Evolutionary conservation across 1,140 invertebrate species (phyloP).

Genomic region (Heliconius congener): DNA sequence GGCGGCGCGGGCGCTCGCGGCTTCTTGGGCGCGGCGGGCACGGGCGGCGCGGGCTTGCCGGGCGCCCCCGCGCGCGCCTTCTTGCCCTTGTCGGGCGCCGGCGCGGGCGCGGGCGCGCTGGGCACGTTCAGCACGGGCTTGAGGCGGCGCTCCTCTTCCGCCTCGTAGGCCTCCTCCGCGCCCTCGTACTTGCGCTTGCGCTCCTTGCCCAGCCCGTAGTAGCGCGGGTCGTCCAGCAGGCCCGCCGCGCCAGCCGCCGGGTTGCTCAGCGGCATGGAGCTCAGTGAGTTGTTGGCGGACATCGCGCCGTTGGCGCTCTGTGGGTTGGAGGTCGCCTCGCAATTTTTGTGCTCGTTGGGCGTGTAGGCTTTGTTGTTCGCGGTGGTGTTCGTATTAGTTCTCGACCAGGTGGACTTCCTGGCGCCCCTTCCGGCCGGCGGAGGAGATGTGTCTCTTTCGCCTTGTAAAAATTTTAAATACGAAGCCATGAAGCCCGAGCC

Average conservation of each 20-base stretch:
- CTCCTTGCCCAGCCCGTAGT: constrained; percentile 88
- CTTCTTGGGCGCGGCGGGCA: constrained; percentile 77
- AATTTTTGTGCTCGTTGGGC: constrained; percentile 66
- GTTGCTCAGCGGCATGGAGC: constrained; percentile 63
- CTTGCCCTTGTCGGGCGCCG: constrained; percentile 64
- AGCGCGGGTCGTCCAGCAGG: constrained; percentile 85
- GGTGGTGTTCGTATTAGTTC: constrained; percentile 77
- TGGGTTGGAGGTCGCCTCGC: constrained; percentile 59
- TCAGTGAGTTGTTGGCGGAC: constrained; percentile 58
- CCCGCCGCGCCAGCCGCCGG: constrained; percentile 59
- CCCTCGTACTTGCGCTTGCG: constrained; percentile 86
- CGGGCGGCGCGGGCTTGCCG: constrained; percentile 56
- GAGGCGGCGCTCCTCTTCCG: constrained; percentile 80
- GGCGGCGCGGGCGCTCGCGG: constrained; percentile 75
- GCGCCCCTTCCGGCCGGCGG: constrained; percentile 85
- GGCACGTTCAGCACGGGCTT: constrained; percentile 82
- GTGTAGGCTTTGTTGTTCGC: constrained; percentile 68
- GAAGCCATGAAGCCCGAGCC: constrained; percentile 91
- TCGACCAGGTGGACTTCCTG: constrained; percentile 85
- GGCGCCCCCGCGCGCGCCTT: constrained; percentile 58
- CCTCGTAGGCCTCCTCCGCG: constrained; percentile 84
- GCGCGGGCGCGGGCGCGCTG: constrained; percentile 64
- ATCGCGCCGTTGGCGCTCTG: constrained; percentile 77
- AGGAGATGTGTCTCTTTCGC: constrained; percentile 89
- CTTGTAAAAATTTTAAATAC: constrained; percentile 92